These are phyloP conservation scores for Haemorhous mexicanus DNA, from an alignment of 2,113 vertebrate species.

Conservation along the genomic window DNA sequence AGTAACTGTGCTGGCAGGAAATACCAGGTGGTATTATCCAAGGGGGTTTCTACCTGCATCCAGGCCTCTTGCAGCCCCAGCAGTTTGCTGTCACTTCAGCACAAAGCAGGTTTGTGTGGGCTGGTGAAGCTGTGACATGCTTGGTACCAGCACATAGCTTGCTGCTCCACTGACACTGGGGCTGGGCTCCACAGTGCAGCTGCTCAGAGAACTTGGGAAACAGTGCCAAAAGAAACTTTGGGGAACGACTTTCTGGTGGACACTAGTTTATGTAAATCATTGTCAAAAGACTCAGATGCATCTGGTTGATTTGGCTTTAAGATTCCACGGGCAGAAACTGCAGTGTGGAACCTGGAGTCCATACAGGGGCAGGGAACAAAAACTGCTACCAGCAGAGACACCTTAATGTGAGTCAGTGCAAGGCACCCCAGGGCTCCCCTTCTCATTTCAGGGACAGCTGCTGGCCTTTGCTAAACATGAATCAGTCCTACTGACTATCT, in stretches of 20 bases:
- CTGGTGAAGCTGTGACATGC: neutral
- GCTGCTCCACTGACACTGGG: neutral
- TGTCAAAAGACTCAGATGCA: neutral
- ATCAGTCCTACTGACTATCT: neutral
- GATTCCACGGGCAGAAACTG: neutral
- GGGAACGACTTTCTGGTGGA: neutral
- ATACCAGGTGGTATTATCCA: neutral
- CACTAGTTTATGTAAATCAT: neutral
- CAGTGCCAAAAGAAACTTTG: neutral
- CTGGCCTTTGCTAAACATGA: neutral
- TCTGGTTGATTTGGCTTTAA: neutral
- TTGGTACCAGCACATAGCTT: neutral
- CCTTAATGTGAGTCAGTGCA: neutral
- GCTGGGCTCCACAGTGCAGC: neutral
- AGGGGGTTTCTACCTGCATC: neutral
- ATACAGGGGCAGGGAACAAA: neutral
- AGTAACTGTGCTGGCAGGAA: neutral
- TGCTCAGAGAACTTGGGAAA: neutral
- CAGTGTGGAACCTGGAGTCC: neutral
- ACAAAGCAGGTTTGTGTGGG: neutral
- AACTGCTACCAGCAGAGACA: neutral
- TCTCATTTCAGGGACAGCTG: neutral
- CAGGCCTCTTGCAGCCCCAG: neutral
- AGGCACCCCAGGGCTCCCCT: neutral
- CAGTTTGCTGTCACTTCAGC: neutral